Conservation (phyloP, 2,113 vertebrate genomes). For the Malaclemys terrapin region DNA sequence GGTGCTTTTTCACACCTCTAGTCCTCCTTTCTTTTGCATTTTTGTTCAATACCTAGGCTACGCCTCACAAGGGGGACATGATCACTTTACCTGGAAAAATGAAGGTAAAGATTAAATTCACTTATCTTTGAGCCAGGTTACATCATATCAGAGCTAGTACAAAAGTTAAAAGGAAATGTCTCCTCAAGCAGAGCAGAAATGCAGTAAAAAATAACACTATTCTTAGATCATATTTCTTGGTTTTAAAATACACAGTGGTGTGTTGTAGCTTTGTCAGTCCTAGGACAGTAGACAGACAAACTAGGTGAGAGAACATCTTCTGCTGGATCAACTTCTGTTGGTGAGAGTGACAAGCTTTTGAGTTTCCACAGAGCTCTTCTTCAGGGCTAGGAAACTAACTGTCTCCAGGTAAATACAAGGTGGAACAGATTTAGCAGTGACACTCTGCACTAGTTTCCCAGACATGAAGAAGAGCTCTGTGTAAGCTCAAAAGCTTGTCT, state of each 20-base stretch:
- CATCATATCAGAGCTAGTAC: background rate
- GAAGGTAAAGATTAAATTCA: background rate
- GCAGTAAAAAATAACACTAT: background rate
- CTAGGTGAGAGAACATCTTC: background rate
- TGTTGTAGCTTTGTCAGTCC: background rate
- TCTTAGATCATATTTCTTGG: background rate
- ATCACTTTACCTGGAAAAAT: background rate
- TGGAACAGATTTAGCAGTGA: background rate
- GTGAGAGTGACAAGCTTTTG: background rate
- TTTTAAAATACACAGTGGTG: background rate
- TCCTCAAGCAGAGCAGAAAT: background rate
- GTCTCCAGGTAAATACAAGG: background rate
- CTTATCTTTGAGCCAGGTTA: background rate
- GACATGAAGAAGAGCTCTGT: background rate
- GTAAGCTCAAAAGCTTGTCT: background rate
- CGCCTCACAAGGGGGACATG: background rate
- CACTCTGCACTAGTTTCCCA: background rate
- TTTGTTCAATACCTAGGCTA: background rate
- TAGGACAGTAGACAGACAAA: background rate
- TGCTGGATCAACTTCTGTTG: background rate
- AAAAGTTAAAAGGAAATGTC: background rate
- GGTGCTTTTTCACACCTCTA: background rate
- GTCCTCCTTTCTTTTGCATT: background rate
- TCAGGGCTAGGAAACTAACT: background rate
- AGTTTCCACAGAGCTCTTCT: background rate